phyloP scores from a whole-genome alignment of 2,797 vertebrate species.

The Octomys mimax region DNA sequence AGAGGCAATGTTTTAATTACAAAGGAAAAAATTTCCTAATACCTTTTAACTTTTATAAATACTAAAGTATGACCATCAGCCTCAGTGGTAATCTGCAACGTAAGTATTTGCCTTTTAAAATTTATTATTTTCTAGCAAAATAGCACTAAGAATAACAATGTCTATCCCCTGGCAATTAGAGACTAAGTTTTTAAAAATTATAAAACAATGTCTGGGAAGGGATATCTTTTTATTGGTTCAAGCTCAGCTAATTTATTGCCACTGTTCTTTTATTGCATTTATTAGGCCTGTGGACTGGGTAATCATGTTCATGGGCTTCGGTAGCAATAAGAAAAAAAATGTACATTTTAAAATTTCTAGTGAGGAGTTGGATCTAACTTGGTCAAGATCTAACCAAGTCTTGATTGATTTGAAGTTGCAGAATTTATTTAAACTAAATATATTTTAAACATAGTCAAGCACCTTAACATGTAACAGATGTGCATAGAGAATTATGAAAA shows the following conservation, averaged over 20 bases:
- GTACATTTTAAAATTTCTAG: conserved; percentile 5
- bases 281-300: background rate
- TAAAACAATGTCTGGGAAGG: conserved; percentile 26
- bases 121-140: background rate
- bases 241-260: conserved; percentile 18
- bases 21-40: background rate
- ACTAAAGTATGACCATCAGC: conserved; percentile 18
- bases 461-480: conserved; percentile 57
- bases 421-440: background rate
- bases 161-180: background rate
- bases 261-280: conserved; percentile 38
- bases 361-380: conserved; percentile 40
- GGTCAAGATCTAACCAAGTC: conserved; percentile 44
- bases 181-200: background rate
- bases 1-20: background rate
- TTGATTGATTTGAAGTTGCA: conserved; percentile 29
- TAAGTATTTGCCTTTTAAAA: background rate
- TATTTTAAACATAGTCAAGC: conserved; percentile 56
- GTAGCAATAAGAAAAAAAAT: background rate
- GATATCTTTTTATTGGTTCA: conserved; percentile 26
- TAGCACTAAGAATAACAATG: background rate
- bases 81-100: background rate
- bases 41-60: background rate
- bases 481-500: conserved; percentile 9
- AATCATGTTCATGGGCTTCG: background rate